Percentiles rank a stretch among this genome's conserved stretches.
phyloP scores from a whole-genome alignment of 2,888 invertebrate species.

The Micoletzkya japonica region DNA sequence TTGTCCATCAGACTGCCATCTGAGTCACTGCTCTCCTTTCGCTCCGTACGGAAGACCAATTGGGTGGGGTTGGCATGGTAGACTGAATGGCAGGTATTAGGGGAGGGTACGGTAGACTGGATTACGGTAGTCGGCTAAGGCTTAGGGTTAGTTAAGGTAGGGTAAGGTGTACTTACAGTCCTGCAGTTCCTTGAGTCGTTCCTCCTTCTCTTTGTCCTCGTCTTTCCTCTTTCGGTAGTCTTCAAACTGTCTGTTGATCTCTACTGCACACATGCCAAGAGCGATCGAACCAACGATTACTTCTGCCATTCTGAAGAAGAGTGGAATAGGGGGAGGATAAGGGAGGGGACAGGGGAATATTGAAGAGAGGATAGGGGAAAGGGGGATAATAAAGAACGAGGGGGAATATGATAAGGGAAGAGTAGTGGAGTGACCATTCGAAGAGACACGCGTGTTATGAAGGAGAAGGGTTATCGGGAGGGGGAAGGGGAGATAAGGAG shows the following conservation, averaged over 20 bases:
- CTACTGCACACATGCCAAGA: conserved; percentile 7
- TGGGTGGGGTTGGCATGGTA: conserved; percentile 14
- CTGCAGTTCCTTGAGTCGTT: conserved; percentile 22
- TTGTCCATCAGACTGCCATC: conserved; percentile 10
- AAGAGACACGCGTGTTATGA: neutral
- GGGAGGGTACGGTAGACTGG: neutral
- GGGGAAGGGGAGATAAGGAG: neutral
- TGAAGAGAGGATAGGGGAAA: conserved; percentile 3
- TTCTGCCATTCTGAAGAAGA: conserved; percentile 9
- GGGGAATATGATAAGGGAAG: neutral
- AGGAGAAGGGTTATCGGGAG: neutral
- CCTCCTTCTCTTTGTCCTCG: conserved; percentile 14
- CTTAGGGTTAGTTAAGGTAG: no score
- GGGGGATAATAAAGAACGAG: neutral
- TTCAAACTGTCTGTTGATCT: conserved; percentile 21
- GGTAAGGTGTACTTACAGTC: conserved; percentile 11
- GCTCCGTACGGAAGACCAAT: conserved; percentile 6
- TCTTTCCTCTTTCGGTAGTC: conserved; percentile 13
- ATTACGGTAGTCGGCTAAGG: neutral
- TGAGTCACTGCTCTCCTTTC: conserved; percentile 18
- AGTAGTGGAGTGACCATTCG: neutral
- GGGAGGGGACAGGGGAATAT: neutral
- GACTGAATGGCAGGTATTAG: conserved; percentile 2
- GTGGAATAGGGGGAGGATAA: neutral
- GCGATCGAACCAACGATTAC: conserved; percentile 23